Base-by-base conservation (phyloP, 1,140 invertebrate species). In the Spodoptera frugiperda region DNA sequence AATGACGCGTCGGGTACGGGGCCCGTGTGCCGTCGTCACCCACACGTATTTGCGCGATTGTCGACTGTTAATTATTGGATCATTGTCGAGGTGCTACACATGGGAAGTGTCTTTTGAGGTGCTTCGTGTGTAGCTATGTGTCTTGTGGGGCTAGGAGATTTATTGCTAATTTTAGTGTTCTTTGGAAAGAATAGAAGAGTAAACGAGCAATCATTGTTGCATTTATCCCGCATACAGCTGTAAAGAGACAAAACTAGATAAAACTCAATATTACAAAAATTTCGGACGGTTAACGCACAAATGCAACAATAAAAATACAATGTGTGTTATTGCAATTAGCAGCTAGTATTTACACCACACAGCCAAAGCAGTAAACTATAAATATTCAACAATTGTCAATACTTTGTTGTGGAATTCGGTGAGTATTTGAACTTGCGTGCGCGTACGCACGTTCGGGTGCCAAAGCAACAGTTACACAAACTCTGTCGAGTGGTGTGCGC, bases 41-140 rank as follows among this genome's bases (percentile, higher is more conserved):
- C 86, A 90, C 86, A 90, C 88, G 77, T 79, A 88, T 89, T 90
- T 89, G 87, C 82, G 75, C 88, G 85, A 91, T 92, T 87, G 85
- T 85, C 72, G 57, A 79, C 68, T 83, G 78, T 81, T 83, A 79
- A 83, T 84, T 80, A 82, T 84, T 76, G 78, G 72, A 79, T 81
- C 76, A 81, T 85, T 85, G 83, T 83, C 49, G 72, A 33, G 55
- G 30, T 44, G 51, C 57, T 59, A 12, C 70, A 59, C 39, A 44
- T 65, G 63, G 46, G 48, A 14, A 71, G 51, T 39, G 70, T 55
- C 17, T 73, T 55, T 53, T 53, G 65, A 39, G 51, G 1, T 6
- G 33, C 48, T 15, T 11, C 48, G 61, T 39, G 33, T 61, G n/a
- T 17, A 44, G 3, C 33, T 39, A 39, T 39, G 33, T 39, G 57